Base-by-base conservation (phyloP, 2,113 vertebrate species). In the Neolamprologus falcicula region DNA sequence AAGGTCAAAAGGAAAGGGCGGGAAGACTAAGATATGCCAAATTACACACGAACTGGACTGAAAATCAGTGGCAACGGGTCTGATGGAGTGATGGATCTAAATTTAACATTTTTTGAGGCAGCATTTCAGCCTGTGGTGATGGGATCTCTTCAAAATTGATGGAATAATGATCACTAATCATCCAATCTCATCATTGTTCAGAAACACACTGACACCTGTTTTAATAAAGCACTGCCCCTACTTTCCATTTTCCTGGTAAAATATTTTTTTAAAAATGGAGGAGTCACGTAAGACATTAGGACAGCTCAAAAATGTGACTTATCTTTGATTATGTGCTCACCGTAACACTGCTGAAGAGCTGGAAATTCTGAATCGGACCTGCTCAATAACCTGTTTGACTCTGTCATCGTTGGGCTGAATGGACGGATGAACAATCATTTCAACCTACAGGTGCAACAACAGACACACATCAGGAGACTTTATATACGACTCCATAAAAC, bases 361-460 rank as follows among this genome's bases (percentile, higher is more conserved):
- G 94, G 98, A 98, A 93, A 99, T 98, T 16, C 95, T 97, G 95
- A 99, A 98, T 7, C 98, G 98, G 87, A 98, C 96, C 94, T 99
- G 98, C 78, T 99, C 98, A 1, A 99, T 98, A 79, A 98, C 96
- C 4, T 97, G 97, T 66, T 86, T 97, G 54, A 99, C 97, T 1
- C 98, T 91, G 1, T 98, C 97, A 85, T 99, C 98, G 0, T 84
- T 96, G 16, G 98, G 97, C 80, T 97, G 96, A 93, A 99, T 92
- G 1, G 98, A 99, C 0, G 99, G 98, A 93, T 99, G 98, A 28
- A 98, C 98, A 0, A 99, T 96, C 86, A 99, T 96, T 79, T 99
- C 98, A 19, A 99, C 95, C 99, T 99, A 93, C 19, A 21, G 2
- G 73, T 4, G 10, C 24, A 16, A 57, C 9, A 63, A 28, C 28